A percentile compares a stretch with the other conserved stretches of the same genome.
phyloP scores from a whole-genome alignment of 2,888 invertebrate species.

The Chymomyza procnemis region DNA sequence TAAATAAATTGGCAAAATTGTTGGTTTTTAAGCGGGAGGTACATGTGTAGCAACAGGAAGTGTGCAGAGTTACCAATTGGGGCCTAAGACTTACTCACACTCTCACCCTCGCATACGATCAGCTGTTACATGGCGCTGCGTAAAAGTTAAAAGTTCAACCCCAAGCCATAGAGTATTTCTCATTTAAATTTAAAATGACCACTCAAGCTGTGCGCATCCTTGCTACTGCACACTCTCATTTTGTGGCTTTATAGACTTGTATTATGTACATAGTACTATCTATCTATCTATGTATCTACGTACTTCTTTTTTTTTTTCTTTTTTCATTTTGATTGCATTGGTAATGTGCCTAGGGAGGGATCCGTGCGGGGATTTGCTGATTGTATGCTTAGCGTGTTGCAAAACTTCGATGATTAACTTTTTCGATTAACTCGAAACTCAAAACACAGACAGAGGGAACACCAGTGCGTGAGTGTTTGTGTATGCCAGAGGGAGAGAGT shows the following conservation, averaged over 20 bases:
- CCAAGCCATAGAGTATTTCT: neutral
- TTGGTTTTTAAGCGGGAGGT: too few species aligned
- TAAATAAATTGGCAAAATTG: too few species aligned
- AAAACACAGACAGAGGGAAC: constrained; percentile 48
- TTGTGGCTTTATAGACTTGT: too few species aligned
- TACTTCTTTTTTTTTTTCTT: neutral
- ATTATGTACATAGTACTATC: neutral
- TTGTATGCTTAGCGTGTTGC: constrained; percentile 54
- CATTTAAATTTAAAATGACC: neutral
- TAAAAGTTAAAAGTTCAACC: neutral
- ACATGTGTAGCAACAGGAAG: too few species aligned
- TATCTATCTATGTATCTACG: neutral
- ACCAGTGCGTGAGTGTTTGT: neutral
- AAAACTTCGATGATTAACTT: constrained; percentile 73
- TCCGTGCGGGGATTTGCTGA: constrained; percentile 2
- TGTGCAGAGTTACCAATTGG: too few species aligned
- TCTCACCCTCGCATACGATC: neutral
- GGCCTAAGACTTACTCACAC: too few species aligned
- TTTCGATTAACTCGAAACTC: constrained; percentile 68
- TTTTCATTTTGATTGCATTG: neutral
- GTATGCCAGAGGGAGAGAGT: neutral
- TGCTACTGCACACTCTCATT: neutral
- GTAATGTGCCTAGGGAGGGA: neutral
- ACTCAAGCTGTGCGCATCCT: neutral
- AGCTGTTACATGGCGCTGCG: neutral